phyloP scores from a whole-genome alignment of 1,140 invertebrate genomes.

The Zaprionus davidi region DNA sequence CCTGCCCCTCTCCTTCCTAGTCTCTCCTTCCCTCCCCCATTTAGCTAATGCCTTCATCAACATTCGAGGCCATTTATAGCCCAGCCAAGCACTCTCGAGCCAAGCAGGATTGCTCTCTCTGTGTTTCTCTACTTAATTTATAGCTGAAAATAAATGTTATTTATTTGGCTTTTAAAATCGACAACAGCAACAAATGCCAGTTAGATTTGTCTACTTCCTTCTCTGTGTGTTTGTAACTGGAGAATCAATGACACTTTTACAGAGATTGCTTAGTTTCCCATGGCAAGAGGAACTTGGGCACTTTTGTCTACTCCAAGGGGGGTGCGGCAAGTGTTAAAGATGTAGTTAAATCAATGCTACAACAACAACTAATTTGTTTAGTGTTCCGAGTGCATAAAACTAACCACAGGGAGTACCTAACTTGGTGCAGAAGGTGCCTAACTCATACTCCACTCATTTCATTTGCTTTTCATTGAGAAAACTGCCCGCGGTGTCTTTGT shows the following conservation, averaged over 20 bases:
- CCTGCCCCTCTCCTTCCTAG: background rate
- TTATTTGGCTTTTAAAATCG: conserved; percentile 65
- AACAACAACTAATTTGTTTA: conserved; percentile 66
- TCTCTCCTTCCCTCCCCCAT: conserved; percentile 17
- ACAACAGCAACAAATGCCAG: conserved; percentile 35
- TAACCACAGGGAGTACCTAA: conserved; percentile 30
- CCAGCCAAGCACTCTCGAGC: conserved; percentile 44
- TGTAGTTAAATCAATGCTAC: conserved; percentile 62
- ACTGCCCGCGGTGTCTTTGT: conserved; percentile 66
- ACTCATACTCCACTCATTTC: conserved; percentile 2
- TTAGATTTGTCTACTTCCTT: background rate
- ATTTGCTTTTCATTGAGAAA: conserved; percentile 43
- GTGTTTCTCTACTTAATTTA: conserved; percentile 62
- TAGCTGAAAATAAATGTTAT: conserved; percentile 74
- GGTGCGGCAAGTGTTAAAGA: conserved; percentile 73
- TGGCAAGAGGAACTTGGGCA: background rate
- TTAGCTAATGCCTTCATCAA: conserved; percentile 75
- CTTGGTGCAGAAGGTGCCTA: too few species aligned
- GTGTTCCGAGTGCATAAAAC: conserved; percentile 40
- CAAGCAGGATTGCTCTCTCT: conserved; percentile 32
- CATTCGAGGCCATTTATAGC: conserved; percentile 61
- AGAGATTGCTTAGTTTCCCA: conserved; percentile 46
- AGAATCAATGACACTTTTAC: background rate
- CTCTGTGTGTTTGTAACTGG: background rate
- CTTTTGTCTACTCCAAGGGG: background rate